Conservation (phyloP, 2,888 invertebrate species). For the Pteria penguin region DNA sequence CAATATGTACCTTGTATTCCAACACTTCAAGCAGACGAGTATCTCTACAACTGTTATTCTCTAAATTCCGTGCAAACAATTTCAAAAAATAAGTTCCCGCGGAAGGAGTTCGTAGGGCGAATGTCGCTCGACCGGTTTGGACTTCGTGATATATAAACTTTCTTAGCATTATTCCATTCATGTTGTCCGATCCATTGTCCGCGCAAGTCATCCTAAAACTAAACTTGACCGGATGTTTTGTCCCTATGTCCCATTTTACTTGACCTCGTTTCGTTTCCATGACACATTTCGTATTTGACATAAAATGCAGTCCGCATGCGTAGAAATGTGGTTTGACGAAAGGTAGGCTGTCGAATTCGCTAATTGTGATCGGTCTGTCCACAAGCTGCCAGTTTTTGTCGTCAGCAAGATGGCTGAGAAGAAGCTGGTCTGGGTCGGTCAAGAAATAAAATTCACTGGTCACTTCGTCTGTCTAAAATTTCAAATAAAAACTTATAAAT, state of each 20-base stretch:
- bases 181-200: constrained; percentile 28
- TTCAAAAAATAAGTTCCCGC: constrained; percentile 54
- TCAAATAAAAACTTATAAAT: neutral
- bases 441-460: constrained; percentile 58
- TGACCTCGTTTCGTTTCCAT: constrained; percentile 55
- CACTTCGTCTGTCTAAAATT: constrained; percentile 13
- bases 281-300: constrained; percentile 57
- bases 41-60: constrained; percentile 39
- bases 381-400: constrained; percentile 64
- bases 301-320: constrained; percentile 51
- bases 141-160: constrained; percentile 56
- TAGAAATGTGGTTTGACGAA: constrained; percentile 64
- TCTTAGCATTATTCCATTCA: constrained; percentile 47
- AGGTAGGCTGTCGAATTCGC: constrained; percentile 61
- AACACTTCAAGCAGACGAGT: constrained; percentile 56
- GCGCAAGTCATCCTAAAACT: constrained; percentile 47
- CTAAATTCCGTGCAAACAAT: constrained; percentile 56
- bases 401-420: constrained; percentile 61
- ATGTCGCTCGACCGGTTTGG: constrained; percentile 52
- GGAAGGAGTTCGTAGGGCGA: constrained; percentile 55
- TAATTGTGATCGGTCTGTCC: constrained; percentile 55
- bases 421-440: constrained; percentile 63
- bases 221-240: constrained; percentile 54
- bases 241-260: constrained; percentile 56
- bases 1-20: constrained; percentile 57